Base-by-base conservation (phyloP, 2,797 vertebrate genomes). In the Helostoma temminkii region DNA sequence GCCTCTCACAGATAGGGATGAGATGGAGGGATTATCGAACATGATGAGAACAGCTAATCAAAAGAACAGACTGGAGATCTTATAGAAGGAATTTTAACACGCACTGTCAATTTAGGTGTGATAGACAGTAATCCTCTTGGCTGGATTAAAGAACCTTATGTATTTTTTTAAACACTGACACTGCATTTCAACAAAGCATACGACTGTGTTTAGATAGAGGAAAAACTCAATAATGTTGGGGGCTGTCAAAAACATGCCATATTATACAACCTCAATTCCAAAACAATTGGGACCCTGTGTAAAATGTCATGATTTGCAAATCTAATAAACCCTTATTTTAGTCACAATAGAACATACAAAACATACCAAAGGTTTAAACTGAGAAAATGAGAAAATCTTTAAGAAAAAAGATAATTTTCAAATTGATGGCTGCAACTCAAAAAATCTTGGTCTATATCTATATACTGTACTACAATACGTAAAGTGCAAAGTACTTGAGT, bases 1-100 rank as follows among this genome's bases (percentile, higher is more conserved):
- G 60, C 82, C 73, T 73, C 64, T 80, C 67, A 41, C 70, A 85
- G 83, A 88, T 85, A 76, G 68, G 75, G 48, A 25, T 55, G 65
- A 87, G 73, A 80, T 83, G 65, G 59, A 82, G 53, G 75, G 90
- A 88, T 83, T 89, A 89, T 56, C 79, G 71, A 64, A 76, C 71
- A 77, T 32, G 76, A 82, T 67, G 50, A 81, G 83, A 73, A 30
- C 37, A 75, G 87, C 81, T 88, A 85, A 90, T 89, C 77, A 84
- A 65, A 91, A 74, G 34, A 65, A 62, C 60, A 67, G 67, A 74
- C 48, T 30, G 63, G 36, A 71, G 67, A 62, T 41, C 56, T 68
- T 48, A 66, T 30, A 48, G 58, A 14, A 46, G 39, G 45, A 71
- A 72, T 76, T 67, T 80, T 43, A 71, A 86, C 71, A 64, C 39